Conservation (phyloP, 2,113 vertebrate genomes). For the Anguilla rostrata region DNA sequence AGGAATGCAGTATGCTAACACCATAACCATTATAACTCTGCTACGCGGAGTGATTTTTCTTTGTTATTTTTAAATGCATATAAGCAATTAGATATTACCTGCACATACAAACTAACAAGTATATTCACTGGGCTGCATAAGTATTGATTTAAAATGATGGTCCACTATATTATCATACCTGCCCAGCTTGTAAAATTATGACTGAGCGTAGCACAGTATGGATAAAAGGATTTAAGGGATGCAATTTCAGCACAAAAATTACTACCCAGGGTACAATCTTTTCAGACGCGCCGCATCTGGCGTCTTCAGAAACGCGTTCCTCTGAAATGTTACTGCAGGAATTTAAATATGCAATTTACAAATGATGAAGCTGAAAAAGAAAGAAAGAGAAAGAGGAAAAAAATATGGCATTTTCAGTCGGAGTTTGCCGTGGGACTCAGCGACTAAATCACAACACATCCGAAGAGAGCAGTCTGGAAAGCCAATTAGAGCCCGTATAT, state of each 20-base stretch:
- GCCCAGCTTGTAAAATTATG: not conserved
- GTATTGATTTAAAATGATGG: not conserved
- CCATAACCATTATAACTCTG: not conserved
- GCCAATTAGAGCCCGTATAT: slow-evolving; percentile 11
- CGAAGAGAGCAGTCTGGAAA: not conserved
- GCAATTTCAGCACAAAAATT: not conserved
- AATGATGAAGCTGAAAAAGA: not conserved
- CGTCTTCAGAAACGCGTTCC: not conserved
- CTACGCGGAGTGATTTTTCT: not conserved
- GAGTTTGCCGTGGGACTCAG: not conserved
- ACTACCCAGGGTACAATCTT: not conserved
- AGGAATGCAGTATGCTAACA: not conserved
- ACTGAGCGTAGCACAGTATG: not conserved
- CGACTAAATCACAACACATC: not conserved
- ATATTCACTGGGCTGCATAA: not conserved
- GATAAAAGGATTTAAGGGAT: not conserved
- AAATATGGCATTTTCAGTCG: not conserved
- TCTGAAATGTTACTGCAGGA: not conserved
- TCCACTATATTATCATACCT: too few species aligned
- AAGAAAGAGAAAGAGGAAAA: not conserved
- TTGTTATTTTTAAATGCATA: not conserved
- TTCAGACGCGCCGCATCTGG: not conserved
- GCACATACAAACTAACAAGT: not conserved
- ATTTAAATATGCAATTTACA: not conserved
- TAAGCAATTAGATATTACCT: not conserved